A percentile compares a stretch with the other conserved stretches of the same genome.
Evolutionary conservation across 2,888 invertebrate genomes (phyloP).

Genomic region (Alloplasta piceator): DNA sequence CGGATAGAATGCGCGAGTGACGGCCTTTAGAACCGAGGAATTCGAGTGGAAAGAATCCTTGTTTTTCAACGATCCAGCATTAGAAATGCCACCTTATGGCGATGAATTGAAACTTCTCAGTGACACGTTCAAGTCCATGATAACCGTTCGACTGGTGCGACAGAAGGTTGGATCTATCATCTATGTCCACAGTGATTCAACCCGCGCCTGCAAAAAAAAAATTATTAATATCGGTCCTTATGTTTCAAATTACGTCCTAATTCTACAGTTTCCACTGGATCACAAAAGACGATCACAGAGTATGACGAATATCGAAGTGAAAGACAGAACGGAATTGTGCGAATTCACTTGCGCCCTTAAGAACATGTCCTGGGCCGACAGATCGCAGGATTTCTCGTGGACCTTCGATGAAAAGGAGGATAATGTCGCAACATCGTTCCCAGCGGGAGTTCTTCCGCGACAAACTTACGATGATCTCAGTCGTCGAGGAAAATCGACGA

Average conservation of each 20-base stretch:
- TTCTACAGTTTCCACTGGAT: slow-evolving; percentile 40
- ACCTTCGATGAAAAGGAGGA: slow-evolving; percentile 27
- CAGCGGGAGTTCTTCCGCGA: slow-evolving; percentile 45
- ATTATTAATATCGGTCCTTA: neutral
- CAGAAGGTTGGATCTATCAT: slow-evolving; percentile 82
- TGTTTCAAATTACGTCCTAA: too few relatives aligned
- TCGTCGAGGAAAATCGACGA: slow-evolving; percentile 33
- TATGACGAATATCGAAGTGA: slow-evolving; percentile 15
- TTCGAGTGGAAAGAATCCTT: slow-evolving; percentile 85
- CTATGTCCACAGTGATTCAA: neutral
- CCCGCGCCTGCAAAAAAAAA: neutral
- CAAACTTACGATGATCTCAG: slow-evolving; percentile 26
- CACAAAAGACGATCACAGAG: slow-evolving; percentile 47
- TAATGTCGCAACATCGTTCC: slow-evolving; percentile 23
- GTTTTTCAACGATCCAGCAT: slow-evolving; percentile 84
- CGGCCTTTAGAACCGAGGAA: slow-evolving; percentile 84
- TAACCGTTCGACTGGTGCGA: slow-evolving; percentile 85
- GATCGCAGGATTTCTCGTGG: slow-evolving; percentile 63
- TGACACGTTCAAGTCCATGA: slow-evolving; percentile 85
- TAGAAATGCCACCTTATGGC: slow-evolving; percentile 84
- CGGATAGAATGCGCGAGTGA: slow-evolving; percentile 62
- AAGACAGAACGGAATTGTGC: slow-evolving; percentile 51
- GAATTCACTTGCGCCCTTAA: slow-evolving; percentile 57
- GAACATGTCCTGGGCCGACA: slow-evolving; percentile 62
- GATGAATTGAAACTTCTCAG: slow-evolving; percentile 84